These are phyloP conservation scores for Oscheius myriophilus DNA, from an alignment of 2,888 invertebrate genomes.

Conservation along the genomic window DNA sequence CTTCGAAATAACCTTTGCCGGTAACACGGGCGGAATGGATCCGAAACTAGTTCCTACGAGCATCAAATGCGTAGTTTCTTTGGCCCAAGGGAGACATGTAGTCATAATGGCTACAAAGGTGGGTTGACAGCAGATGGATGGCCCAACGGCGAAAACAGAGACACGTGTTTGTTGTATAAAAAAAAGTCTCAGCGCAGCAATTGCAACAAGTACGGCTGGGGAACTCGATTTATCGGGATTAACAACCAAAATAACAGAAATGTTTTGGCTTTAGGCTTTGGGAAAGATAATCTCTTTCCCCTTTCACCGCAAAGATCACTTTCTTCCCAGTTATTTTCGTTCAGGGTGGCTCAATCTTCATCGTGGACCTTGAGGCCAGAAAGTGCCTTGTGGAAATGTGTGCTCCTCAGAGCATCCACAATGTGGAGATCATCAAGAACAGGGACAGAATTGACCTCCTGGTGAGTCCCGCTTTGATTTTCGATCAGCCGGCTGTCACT, in stretches of 20 bases:
- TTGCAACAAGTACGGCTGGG: not conserved
- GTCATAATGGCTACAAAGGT: constrained; percentile 46
- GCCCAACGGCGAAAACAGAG: not conserved
- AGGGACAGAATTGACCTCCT: constrained; percentile 48
- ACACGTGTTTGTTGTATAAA: constrained; percentile 2
- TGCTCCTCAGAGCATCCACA: constrained; percentile 55
- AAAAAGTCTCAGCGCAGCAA: not conserved
- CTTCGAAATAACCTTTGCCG: constrained; percentile 34
- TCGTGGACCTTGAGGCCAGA: constrained; percentile 49
- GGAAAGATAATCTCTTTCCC: too few relatives aligned
- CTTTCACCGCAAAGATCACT: too few relatives aligned
- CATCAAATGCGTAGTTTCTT: constrained; percentile 43
- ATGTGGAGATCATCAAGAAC: constrained; percentile 51
- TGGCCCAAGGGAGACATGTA: constrained; percentile 38
- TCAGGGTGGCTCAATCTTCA: constrained; percentile 53
- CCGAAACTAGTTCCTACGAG: constrained; percentile 40
- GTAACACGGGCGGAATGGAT: constrained; percentile 33
- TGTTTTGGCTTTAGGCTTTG: too few relatives aligned
- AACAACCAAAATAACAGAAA: not conserved
- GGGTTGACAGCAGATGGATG: constrained; percentile 4
- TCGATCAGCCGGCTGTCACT: too few relatives aligned
- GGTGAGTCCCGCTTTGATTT: constrained; percentile 33
- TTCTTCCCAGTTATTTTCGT: too few relatives aligned
- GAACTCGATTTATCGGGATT: not conserved
- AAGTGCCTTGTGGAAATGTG: constrained; percentile 51